These are phyloP conservation scores for Panagrolaimus sp. DNA, from an alignment of 1,140 invertebrate genomes.

Conservation along the genomic window DNA sequence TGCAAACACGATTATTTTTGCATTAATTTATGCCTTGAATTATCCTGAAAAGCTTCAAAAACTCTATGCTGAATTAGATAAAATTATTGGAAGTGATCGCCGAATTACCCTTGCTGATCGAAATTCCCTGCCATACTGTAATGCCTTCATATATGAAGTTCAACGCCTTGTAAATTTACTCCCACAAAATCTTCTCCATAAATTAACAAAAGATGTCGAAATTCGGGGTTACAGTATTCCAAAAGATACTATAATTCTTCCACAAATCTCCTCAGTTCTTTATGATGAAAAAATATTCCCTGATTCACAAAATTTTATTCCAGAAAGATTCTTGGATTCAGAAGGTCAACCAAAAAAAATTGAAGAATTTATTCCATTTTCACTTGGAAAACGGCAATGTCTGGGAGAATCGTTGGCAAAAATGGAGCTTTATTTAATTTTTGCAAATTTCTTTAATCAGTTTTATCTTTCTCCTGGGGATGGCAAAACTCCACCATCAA, in stretches of 20 bases:
- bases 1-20: constrained; percentile 11
- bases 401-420: constrained; percentile 57
- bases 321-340: constrained; percentile 52
- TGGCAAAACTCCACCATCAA: neutral
- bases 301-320: constrained; percentile 68
- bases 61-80: constrained; percentile 27
- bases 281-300: constrained; percentile 68
- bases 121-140: constrained; percentile 18
- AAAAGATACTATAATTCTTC: constrained; percentile 30
- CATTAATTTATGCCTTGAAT: constrained; percentile 18
- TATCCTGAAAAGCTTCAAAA: constrained; percentile 26
- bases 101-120: constrained; percentile 24
- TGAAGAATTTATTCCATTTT: constrained; percentile 40
- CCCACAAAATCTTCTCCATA: constrained; percentile 31
- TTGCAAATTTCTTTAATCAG: constrained; percentile 46
- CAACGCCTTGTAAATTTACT: constrained; percentile 23
- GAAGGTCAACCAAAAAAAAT: constrained; percentile 24
- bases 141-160: constrained; percentile 3
- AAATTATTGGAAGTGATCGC: constrained; percentile 26
- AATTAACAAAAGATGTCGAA: constrained; percentile 24
- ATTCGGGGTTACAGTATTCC: constrained; percentile 24
- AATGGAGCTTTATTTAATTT: constrained; percentile 58
- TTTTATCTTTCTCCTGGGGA: constrained; percentile 38
- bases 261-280: constrained; percentile 31
- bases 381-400: constrained; percentile 54